Conservation (phyloP, 2,113 vertebrate genomes). For the Tringa solitaria region DNA sequence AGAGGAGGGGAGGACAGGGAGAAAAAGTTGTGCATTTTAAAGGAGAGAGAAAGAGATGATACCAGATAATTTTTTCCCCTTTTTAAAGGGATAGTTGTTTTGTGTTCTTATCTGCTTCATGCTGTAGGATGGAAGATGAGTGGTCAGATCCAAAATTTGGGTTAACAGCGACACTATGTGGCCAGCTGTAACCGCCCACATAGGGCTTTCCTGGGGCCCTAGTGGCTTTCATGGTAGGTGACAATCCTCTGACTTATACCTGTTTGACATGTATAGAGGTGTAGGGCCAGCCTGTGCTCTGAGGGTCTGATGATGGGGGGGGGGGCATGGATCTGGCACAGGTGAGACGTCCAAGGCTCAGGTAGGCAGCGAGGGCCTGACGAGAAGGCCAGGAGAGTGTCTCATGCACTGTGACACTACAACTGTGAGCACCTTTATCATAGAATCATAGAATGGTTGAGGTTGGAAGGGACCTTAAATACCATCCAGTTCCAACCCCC, state of each 20-base stretch:
- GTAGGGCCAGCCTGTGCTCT: neutral
- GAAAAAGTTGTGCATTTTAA: neutral
- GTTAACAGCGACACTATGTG: constrained; percentile 64
- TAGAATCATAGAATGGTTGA: neutral
- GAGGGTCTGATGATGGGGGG: neutral
- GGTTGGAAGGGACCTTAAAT: neutral
- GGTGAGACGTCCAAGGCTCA: neutral
- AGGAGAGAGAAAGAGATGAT: neutral
- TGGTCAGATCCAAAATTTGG: neutral
- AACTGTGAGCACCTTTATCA: accelerated
- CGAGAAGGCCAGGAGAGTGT: neutral
- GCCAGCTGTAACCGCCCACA: neutral
- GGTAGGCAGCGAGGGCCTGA: neutral
- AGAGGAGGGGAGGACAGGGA: neutral
- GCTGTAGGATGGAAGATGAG: neutral
- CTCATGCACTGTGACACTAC: neutral
- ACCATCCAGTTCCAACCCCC: neutral
- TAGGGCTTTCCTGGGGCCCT: neutral
- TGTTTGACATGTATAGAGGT: accelerated
- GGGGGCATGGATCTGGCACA: accelerated
- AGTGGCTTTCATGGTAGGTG: accelerated
- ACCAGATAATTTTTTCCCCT: neutral
- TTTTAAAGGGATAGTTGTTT: neutral
- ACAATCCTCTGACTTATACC: neutral
- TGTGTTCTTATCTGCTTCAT: neutral